Evolutionary conservation across 2,888 invertebrate species (phyloP).

Genomic region (Limnephilus marmoratus): DNA sequence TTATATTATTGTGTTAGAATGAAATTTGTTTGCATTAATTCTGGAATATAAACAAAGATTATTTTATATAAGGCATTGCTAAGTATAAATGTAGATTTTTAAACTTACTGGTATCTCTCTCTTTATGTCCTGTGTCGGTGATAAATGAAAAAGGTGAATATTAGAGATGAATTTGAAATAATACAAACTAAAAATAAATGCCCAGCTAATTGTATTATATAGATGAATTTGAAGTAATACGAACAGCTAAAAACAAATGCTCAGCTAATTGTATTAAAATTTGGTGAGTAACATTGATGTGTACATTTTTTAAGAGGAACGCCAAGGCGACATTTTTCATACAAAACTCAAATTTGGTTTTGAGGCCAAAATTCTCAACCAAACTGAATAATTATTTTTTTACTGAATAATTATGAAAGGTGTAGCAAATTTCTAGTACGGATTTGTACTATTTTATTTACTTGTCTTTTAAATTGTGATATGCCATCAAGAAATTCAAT

Average conservation of each 20-base stretch:
- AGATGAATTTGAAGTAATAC: background rate
- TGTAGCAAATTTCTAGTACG: too few species aligned
- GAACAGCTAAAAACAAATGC: background rate
- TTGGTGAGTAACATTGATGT: too few species aligned
- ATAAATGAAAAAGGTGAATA: background rate
- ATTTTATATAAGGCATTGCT: background rate
- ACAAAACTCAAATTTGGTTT: too few species aligned
- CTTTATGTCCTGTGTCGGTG: constrained; percentile 81
- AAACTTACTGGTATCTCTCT: constrained; percentile 87
- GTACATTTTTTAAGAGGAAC: too few species aligned
- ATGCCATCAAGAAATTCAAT: too few species aligned
- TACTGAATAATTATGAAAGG: too few species aligned
- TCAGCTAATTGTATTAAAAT: background rate
- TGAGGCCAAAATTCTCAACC: too few species aligned
- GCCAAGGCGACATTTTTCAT: too few species aligned
- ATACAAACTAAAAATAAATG: background rate
- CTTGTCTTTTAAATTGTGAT: too few species aligned
- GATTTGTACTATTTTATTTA: too few species aligned
- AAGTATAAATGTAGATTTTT: background rate
- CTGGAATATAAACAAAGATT: background rate
- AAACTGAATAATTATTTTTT: too few species aligned
- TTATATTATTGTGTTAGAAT: background rate
- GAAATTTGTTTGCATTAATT: background rate
- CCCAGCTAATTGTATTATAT: background rate
- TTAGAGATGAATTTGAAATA: background rate